A percentile compares a stretch with the other conserved stretches of the same genome.
Evolutionary conservation across 1,140 invertebrate genomes (phyloP).

Genomic region (Drosophila suzukii): DNA sequence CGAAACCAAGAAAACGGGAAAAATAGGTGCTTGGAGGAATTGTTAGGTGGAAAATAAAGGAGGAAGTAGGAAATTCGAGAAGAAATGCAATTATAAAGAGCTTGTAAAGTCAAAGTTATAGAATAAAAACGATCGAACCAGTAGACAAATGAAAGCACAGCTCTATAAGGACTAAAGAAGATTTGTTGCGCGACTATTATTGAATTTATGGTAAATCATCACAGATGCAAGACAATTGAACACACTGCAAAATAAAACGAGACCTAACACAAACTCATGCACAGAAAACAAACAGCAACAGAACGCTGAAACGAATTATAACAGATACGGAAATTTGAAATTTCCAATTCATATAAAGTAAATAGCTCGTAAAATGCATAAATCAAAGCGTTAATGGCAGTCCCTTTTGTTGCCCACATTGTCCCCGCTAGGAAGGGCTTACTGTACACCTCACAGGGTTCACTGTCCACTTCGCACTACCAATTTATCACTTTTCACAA

Average conservation of each 20-base stretch:
- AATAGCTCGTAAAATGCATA: slow-evolving; percentile 72
- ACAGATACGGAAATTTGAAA: slow-evolving; percentile 16
- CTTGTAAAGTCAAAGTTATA: not conserved
- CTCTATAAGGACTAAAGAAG: slow-evolving; percentile 1
- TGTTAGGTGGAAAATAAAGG: not conserved
- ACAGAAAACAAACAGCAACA: slow-evolving; percentile 16
- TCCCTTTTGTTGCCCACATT: slow-evolving; percentile 17
- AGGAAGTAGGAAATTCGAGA: not conserved
- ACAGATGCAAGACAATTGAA: slow-evolving; percentile 21
- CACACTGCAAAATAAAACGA: slow-evolving; percentile 26
- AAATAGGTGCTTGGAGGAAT: not conserved
- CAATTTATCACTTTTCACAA: slow-evolving; percentile 66
- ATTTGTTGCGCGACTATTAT: slow-evolving; percentile 20
- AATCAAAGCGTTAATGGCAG: slow-evolving; percentile 71
- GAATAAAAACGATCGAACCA: slow-evolving; percentile 1
- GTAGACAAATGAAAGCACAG: slow-evolving; percentile 45
- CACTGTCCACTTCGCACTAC: slow-evolving; percentile 51
- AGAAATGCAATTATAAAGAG: not conserved
- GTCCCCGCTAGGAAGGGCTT: not conserved
- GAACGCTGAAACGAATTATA: slow-evolving; percentile 10
- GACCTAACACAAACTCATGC: slow-evolving; percentile 27
- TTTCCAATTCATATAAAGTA: slow-evolving; percentile 63
- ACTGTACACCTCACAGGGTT: slow-evolving; percentile 46
- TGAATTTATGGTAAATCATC: slow-evolving; percentile 25
- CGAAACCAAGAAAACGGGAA: not conserved